These are phyloP conservation scores for Muraenolepis orangiensis DNA, from an alignment of 2,797 vertebrate genomes.

Conservation along the genomic window DNA sequence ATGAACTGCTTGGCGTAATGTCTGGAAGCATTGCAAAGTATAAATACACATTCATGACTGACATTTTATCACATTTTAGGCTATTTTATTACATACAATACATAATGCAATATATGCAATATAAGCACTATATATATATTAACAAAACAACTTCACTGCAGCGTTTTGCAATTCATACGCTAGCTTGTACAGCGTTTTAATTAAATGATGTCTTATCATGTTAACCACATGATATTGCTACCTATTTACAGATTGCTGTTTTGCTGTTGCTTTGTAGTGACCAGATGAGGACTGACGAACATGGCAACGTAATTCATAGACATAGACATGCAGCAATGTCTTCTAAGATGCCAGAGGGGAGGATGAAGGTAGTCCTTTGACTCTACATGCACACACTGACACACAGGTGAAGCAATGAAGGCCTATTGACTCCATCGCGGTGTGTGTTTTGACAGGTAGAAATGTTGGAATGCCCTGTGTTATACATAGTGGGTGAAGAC, in stretches of 20 bases:
- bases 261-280: constrained; percentile 29
- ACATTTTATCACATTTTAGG: neutral
- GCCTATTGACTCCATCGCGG: neutral
- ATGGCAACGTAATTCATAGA: constrained; percentile 46
- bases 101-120: neutral
- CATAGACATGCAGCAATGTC: constrained; percentile 9
- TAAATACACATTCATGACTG: neutral
- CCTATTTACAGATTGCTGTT: neutral
- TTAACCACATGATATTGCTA: neutral
- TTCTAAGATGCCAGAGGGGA: constrained; percentile 29
- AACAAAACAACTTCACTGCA: neutral
- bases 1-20: neutral
- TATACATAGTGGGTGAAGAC: constrained; percentile 63
- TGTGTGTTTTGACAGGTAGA: constrained; percentile 53
- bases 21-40: neutral
- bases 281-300: constrained; percentile 21
- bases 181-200: neutral
- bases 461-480: constrained; percentile 56
- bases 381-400: neutral
- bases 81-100: neutral
- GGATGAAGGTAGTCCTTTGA: constrained; percentile 50
- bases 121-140: neutral
- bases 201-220: neutral
- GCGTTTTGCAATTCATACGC: neutral
- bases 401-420: neutral